Conservation (phyloP, 2,113 vertebrate species). For the Chloropsis cyanopogon region DNA sequence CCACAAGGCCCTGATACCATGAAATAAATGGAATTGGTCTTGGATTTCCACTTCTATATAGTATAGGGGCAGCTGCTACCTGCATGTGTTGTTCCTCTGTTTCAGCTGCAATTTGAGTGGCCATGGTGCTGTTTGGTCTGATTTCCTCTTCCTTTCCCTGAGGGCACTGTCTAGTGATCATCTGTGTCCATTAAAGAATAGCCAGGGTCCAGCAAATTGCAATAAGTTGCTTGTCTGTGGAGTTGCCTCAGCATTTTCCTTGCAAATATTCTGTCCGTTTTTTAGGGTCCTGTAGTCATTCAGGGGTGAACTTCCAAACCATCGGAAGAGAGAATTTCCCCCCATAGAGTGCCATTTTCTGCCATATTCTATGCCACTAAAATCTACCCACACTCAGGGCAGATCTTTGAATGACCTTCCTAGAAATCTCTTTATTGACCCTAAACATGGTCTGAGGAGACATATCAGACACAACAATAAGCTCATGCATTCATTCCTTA, state of each 20-base stretch:
- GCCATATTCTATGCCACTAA: not conserved
- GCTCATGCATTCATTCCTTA: not conserved
- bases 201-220: not conserved
- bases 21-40: not conserved
- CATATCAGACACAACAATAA: not conserved
- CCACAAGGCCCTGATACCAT: not conserved
- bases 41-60: not conserved
- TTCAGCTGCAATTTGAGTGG: not conserved
- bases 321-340: not conserved
- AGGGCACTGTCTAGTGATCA: not conserved
- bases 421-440: not conserved
- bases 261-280: not conserved
- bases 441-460: not conserved
- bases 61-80: not conserved
- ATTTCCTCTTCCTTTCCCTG: not conserved
- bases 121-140: not conserved
- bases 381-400: not conserved
- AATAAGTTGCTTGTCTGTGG: accelerated
- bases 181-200: not conserved
- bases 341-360: not conserved
- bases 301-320: not conserved
- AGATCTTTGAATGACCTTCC: not conserved
- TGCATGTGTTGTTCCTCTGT: not conserved
- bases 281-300: not conserved
- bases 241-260: not conserved